phyloP scores from a whole-genome alignment of 2,888 invertebrate genomes.

The Nomada hirtipes region DNA sequence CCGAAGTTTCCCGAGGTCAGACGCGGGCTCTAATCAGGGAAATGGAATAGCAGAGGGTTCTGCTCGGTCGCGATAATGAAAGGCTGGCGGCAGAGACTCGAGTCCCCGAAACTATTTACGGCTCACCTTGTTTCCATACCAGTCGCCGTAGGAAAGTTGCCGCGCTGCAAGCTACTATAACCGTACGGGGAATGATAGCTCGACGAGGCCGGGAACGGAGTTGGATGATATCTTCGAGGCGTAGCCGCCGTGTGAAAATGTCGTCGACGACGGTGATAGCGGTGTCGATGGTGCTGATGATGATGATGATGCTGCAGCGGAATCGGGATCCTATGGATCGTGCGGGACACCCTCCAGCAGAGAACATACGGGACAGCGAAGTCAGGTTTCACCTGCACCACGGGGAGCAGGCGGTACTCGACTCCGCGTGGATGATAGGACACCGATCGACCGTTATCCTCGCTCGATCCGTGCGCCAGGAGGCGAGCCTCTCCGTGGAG shows the following conservation, averaged over 20 bases:
- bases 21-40: neutral
- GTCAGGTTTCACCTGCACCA: slow-evolving; percentile 74
- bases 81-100: no score
- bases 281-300: slow-evolving; percentile 48
- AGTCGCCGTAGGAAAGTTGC: slow-evolving; percentile 65
- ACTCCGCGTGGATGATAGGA: slow-evolving; percentile 65
- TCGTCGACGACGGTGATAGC: slow-evolving; percentile 66
- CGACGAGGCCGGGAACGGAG: slow-evolving; percentile 51
- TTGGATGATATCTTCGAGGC: slow-evolving; percentile 51
- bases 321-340: slow-evolving; percentile 64
- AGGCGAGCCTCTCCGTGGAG: slow-evolving; percentile 71
- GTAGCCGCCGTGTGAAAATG: slow-evolving; percentile 52
- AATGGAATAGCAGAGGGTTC: neutral
- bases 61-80: no score
- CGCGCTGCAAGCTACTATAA: slow-evolving; percentile 62
- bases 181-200: slow-evolving; percentile 62
- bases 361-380: slow-evolving; percentile 78
- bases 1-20: neutral
- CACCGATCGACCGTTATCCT: slow-evolving; percentile 55
- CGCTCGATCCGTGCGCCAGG: slow-evolving; percentile 64
- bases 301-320: slow-evolving; percentile 55
- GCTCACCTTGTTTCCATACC: slow-evolving; percentile 80
- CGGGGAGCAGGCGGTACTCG: slow-evolving; percentile 72
- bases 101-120: neutral
- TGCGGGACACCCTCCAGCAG: slow-evolving; percentile 76